Conservation (phyloP, 2,797 vertebrate genomes). For the Taeniopygia guttata region DNA sequence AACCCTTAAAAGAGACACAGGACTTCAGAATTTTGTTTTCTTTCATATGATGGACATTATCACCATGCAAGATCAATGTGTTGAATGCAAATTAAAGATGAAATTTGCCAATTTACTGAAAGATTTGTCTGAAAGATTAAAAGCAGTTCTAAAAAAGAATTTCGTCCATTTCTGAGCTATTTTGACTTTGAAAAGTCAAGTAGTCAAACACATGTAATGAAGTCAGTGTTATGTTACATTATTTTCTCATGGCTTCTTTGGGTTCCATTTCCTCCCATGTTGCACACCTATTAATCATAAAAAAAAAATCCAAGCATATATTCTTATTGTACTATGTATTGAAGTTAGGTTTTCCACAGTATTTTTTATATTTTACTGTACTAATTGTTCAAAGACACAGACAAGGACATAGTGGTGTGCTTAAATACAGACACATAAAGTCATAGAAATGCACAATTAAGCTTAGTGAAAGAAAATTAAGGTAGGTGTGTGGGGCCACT, state of each 20-base stretch:
- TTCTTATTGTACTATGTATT: not conserved
- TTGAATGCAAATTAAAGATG: not conserved
- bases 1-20: not conserved
- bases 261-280: not conserved
- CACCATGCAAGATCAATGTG: not conserved
- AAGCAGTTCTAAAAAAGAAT: not conserved
- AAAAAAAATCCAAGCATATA: not conserved
- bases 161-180: not conserved
- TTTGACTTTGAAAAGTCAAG: not conserved
- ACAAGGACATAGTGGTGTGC: not conserved
- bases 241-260: not conserved
- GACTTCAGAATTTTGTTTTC: not conserved
- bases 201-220: not conserved
- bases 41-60: rapidly evolving
- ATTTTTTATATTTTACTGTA: not conserved
- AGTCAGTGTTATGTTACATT: not conserved
- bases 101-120: not conserved
- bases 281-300: not conserved
- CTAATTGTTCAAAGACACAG: not conserved
- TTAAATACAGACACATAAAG: not conserved
- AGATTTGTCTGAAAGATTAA: not conserved
- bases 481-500: not conserved
- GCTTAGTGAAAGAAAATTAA: not conserved
- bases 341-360: not conserved
- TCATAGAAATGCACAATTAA: not conserved